These are phyloP conservation scores for Agelastica alni DNA, from an alignment of 2,888 invertebrate genomes.

Conservation along the genomic window DNA sequence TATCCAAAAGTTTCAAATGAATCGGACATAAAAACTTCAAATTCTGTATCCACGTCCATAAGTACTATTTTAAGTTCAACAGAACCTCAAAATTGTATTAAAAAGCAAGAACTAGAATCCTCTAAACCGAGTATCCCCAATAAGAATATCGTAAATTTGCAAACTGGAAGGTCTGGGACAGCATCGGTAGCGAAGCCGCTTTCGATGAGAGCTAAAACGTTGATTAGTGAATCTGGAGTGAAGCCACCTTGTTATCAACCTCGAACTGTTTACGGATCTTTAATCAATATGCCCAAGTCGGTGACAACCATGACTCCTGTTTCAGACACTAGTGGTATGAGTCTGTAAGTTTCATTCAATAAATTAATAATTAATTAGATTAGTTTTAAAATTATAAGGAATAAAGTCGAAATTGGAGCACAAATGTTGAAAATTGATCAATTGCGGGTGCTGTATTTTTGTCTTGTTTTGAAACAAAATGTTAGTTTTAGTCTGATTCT, in stretches of 20 bases:
- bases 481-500: too few species aligned
- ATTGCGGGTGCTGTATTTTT: too few species aligned
- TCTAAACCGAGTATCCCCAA: background rate
- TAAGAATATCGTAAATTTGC: constrained; percentile 7
- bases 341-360: too few species aligned
- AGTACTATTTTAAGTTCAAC: background rate
- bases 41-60: background rate
- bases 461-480: too few species aligned
- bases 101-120: constrained; percentile 1
- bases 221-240: constrained; percentile 23
- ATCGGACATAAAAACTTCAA: background rate
- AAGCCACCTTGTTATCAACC: constrained; percentile 50
- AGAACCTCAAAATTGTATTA: background rate
- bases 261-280: constrained; percentile 44
- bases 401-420: too few species aligned
- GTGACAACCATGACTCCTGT: constrained; percentile 29
- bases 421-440: too few species aligned
- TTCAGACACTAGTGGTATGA: background rate
- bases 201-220: constrained; percentile 23
- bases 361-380: too few species aligned
- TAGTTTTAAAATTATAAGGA: too few species aligned
- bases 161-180: constrained; percentile 24
- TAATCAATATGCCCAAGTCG: constrained; percentile 48
- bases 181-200: constrained; percentile 23
- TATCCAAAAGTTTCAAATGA: background rate